Conservation (phyloP, 2,888 invertebrate genomes). For the Eledona agricola region DNA sequence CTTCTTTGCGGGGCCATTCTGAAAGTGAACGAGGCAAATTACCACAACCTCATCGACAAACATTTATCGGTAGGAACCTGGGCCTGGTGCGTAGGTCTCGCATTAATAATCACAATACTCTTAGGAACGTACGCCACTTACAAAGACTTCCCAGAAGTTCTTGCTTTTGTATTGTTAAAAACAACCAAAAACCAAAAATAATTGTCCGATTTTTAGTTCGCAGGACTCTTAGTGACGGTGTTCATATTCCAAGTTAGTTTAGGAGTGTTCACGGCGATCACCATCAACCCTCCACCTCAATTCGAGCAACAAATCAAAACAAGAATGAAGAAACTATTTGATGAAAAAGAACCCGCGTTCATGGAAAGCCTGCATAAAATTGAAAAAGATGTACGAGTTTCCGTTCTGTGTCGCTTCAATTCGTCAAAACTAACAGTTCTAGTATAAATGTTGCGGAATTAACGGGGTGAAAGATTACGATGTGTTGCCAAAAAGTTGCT, state of each 20-base stretch:
- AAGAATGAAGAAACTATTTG: neutral
- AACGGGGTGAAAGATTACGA: neutral
- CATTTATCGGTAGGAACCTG: slow-evolving; percentile 6
- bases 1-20: neutral
- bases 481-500: neutral
- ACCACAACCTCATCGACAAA: slow-evolving; percentile 1
- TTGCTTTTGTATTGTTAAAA: neutral
- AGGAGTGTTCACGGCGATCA: slow-evolving; percentile 1
- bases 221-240: neutral
- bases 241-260: slow-evolving; percentile 4
- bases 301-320: neutral
- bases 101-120: neutral
- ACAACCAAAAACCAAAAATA: neutral
- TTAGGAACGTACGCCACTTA: neutral
- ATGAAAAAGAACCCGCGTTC: neutral
- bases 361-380: slow-evolving; percentile 1
- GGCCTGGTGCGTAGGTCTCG: neutral
- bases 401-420: slow-evolving; percentile 1
- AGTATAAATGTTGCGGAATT: slow-evolving; percentile 6
- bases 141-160: neutral
- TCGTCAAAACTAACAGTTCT: slow-evolving; percentile 2
- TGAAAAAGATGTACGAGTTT: neutral
- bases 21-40: neutral
- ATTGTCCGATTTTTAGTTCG: neutral
- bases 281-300: neutral